A percentile compares a stretch with the other conserved stretches of the same genome.
Evolutionary conservation across 2,113 vertebrate genomes (phyloP).

Genomic region (Spea bombifrons): DNA sequence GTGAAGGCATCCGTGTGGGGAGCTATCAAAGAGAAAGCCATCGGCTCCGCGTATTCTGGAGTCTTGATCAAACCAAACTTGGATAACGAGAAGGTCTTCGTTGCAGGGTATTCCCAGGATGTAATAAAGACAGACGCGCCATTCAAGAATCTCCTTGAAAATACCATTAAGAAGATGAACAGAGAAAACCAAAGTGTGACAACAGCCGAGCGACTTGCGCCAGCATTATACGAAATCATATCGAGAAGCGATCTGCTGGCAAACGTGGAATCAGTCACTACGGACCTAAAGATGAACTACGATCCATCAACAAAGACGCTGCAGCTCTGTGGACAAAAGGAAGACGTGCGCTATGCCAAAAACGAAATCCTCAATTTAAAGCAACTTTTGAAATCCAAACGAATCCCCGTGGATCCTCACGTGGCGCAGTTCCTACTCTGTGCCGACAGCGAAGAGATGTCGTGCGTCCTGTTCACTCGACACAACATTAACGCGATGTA

Average conservation of each 20-base stretch:
- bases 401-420: constrained; percentile 52
- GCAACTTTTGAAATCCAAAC: constrained; percentile 53
- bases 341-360: constrained; percentile 67
- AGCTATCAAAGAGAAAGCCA: constrained; percentile 54
- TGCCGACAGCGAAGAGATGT: constrained; percentile 60
- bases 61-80: constrained; percentile 60
- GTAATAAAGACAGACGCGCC: constrained; percentile 54
- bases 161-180: constrained; percentile 55
- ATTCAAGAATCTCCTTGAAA: constrained; percentile 53
- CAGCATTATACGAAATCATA: constrained; percentile 64
- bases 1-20: constrained; percentile 66
- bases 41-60: constrained; percentile 40
- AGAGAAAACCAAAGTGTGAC: constrained; percentile 60
- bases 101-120: constrained; percentile 68
- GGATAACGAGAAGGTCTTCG: constrained; percentile 50
- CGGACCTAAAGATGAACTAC: constrained; percentile 64
- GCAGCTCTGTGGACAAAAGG: constrained; percentile 63
- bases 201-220: constrained; percentile 53
- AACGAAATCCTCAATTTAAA: constrained; percentile 61
- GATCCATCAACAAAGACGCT: constrained; percentile 51
- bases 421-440: constrained; percentile 67
- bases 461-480: constrained; percentile 62
- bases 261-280: constrained; percentile 52
- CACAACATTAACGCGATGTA: constrained; percentile 66
- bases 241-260: constrained; percentile 55